A percentile compares a stretch with the other conserved stretches of the same genome.
These are phyloP conservation scores for Anas platyrhynchos DNA, from an alignment of 2,113 vertebrate genomes.

Conservation along the genomic window DNA sequence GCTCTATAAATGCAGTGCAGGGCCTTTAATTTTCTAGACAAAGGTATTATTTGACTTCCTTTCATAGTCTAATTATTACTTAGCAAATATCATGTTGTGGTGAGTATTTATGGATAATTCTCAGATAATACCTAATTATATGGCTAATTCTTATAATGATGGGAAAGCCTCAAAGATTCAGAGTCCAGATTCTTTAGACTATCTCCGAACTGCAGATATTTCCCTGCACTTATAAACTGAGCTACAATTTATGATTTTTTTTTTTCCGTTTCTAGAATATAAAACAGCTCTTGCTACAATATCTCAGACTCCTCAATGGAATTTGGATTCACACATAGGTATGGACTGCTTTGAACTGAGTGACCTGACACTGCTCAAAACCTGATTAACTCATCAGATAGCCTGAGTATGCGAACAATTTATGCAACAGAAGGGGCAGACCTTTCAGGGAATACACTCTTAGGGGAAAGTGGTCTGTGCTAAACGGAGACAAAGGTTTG, in stretches of 20 bases:
- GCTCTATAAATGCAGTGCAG: neutral
- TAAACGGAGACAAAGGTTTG: neutral
- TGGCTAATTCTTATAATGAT: conserved; percentile 38
- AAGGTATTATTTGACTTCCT: conserved; percentile 55
- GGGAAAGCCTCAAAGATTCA: conserved; percentile 29
- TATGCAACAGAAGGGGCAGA: neutral
- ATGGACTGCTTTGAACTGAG: neutral
- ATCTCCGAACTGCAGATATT: neutral
- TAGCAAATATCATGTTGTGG: conserved; percentile 55
- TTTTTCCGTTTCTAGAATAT: neutral
- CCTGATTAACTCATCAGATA: neutral
- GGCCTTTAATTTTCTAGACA: conserved; percentile 52
- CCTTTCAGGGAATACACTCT: neutral
- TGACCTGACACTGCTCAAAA: neutral
- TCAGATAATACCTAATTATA: conserved; percentile 62
- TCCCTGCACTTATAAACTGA: neutral
- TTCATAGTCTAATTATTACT: conserved; percentile 60
- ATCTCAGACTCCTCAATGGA: neutral
- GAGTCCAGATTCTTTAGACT: neutral
- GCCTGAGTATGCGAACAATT: neutral
- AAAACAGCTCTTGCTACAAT: neutral
- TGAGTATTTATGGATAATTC: conserved; percentile 59
- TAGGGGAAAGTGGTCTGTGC: neutral
- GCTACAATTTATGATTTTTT: neutral
- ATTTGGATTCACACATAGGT: neutral